Conservation (phyloP, 2,888 invertebrate species). For the Heliconius aoede region DNA sequence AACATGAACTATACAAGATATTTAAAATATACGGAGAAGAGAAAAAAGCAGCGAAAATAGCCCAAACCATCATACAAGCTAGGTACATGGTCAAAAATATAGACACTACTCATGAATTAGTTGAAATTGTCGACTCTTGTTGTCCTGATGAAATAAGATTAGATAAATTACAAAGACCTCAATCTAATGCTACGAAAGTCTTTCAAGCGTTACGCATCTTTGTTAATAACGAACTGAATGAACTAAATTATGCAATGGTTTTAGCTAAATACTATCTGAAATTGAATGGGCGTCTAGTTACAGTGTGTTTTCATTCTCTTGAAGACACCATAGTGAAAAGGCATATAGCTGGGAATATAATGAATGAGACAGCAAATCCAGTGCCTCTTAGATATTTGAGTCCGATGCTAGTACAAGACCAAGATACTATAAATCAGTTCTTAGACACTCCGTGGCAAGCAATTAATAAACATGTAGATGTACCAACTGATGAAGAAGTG, state of each 20-base stretch:
- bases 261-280: slow-evolving; percentile 90
- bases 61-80: slow-evolving; percentile 93
- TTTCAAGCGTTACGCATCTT: slow-evolving; percentile 97
- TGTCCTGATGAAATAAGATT: slow-evolving; percentile 81
- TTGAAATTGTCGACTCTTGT: slow-evolving; percentile 87
- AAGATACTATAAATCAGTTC: slow-evolving; percentile 84
- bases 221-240: slow-evolving; percentile 97
- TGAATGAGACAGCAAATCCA: slow-evolving; percentile 88
- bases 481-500: slow-evolving; percentile 89
- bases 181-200: slow-evolving; percentile 94
- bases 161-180: slow-evolving; percentile 89
- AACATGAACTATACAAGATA: slow-evolving; percentile 90
- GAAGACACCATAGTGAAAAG: slow-evolving; percentile 97
- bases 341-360: slow-evolving; percentile 90
- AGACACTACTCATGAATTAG: slow-evolving; percentile 92
- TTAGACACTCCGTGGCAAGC: slow-evolving; percentile 89
- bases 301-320: slow-evolving; percentile 95
- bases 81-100: slow-evolving; percentile 89
- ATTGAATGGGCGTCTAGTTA: slow-evolving; percentile 89
- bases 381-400: slow-evolving; percentile 89
- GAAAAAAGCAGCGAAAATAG: slow-evolving; percentile 92
- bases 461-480: slow-evolving; percentile 91
- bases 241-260: slow-evolving; percentile 94
- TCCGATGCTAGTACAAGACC: slow-evolving; percentile 83
- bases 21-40: slow-evolving; percentile 97